Evolutionary conservation across 2,888 invertebrate genomes (phyloP).

Genomic region (Adelphocoris suturalis): DNA sequence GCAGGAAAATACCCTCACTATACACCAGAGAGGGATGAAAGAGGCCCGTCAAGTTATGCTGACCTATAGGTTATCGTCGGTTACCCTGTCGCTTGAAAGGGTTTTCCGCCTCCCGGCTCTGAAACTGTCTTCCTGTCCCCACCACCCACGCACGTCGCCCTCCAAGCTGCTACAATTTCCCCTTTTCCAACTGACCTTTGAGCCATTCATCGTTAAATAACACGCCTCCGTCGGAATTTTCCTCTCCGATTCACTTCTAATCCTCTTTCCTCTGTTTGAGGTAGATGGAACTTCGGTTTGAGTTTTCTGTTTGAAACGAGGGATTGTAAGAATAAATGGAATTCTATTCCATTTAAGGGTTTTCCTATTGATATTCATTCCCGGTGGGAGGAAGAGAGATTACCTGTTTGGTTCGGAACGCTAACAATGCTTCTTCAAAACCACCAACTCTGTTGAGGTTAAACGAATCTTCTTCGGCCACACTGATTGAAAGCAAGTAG

Average conservation of each 20-base stretch:
- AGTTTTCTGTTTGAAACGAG: constrained; percentile 19
- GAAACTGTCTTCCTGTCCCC: constrained; percentile 31
- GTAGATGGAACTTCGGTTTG: not conserved
- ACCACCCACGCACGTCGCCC: not conserved
- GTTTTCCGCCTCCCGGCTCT: constrained; percentile 58
- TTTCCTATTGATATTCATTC: constrained; percentile 1
- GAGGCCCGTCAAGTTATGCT: constrained; percentile 58
- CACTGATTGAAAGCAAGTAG: too few species aligned
- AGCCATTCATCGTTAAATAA: constrained; percentile 34
- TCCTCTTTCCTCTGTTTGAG: not conserved
- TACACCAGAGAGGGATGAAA: not conserved
- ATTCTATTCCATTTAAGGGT: not conserved
- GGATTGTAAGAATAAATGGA: not conserved
- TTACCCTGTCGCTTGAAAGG: constrained; percentile 66
- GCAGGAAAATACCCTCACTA: not conserved
- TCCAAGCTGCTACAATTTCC: not conserved
- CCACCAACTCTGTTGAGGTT: not conserved
- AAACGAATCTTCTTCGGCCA: not conserved
- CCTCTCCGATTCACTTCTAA: constrained; percentile 19
- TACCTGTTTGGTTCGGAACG: not conserved
- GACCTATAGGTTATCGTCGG: constrained; percentile 56
- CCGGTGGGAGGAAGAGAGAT: not conserved
- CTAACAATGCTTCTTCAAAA: not conserved
- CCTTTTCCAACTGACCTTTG: constrained; percentile 39
- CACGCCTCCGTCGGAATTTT: not conserved